Conservation (phyloP, 2,797 vertebrate genomes). For the Lepidocolaptes lacrymiger region DNA sequence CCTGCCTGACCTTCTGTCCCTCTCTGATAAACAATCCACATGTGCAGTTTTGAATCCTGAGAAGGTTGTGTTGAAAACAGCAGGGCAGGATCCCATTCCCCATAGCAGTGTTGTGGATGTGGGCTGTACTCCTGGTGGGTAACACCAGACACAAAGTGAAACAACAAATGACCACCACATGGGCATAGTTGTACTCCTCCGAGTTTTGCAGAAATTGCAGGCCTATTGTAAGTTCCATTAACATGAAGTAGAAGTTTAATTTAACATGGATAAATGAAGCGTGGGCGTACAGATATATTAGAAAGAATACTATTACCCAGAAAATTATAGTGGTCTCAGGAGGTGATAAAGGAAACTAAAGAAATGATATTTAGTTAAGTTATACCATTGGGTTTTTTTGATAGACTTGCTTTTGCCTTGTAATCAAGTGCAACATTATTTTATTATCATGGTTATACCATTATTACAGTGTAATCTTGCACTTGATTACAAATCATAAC, state of each 20-base stretch:
- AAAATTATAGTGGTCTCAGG: conserved; percentile 50
- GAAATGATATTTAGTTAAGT: conserved; percentile 37
- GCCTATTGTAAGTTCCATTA: not conserved
- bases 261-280: conserved; percentile 43
- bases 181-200: not conserved
- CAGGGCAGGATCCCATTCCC: not conserved
- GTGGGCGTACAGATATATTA: not conserved
- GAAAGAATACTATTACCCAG: conserved; percentile 28
- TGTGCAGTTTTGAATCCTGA: not conserved
- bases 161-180: not conserved
- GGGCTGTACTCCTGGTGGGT: not conserved
- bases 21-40: not conserved
- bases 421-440: conserved; percentile 28
- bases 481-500: conserved; percentile 54
- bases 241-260: conserved; percentile 21
- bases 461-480: conserved; percentile 15
- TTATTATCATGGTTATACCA: conserved; percentile 17
- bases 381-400: not conserved
- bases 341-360: conserved; percentile 35
- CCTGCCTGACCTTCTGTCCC: not conserved
- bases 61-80: not conserved
- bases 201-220: not conserved
- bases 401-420: conserved; percentile 49
- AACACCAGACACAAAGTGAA: not conserved
- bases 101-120: accelerated